Evolutionary conservation across 1,140 invertebrate genomes (phyloP), one percentile per base, ranked within the genome.

Genomic region (Eumeta japonica): DNA sequence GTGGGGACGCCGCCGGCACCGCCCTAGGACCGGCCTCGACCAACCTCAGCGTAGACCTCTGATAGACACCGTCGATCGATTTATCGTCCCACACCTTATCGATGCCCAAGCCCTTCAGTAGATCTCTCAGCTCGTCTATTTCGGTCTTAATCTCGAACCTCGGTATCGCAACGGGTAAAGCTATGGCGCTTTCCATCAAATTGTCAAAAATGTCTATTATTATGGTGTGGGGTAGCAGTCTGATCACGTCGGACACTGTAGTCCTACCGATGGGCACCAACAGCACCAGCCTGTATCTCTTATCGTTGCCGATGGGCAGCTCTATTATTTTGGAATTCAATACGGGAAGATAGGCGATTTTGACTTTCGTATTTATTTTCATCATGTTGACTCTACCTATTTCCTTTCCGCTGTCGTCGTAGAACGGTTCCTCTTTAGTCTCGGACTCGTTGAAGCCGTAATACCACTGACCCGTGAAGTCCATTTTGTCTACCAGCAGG

Each of bases 341-440:
- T 10, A 24, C 18, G 0, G 37, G 41, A 4, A 38, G 16, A 10
- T 48, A 15, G 0, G 35, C 36, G 12, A 48, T 24, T 15, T 39
- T 42, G 2, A 47, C 37, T 2, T 24, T 30, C 34, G 28, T 47
- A 31, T 31, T 37, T 12, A 35, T 28, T 12, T 20, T 39, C 41
- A 47, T 47, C 37, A 43, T 34, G 3, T 43, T 31, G 5, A 47
- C 35, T 1, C 10, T 27, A 3, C 41, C 46, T 1, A 45, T 34
- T 11, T 39, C 10, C 10, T 24, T 18, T 3, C 36, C 42, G 2
- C 9, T n/a, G 2, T 45, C 36, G 14, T 45, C 18, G 30, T 36
- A 45, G 16, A 48, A 48, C 17, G 46, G 39, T 19, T 28, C 29
- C 3, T 28, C n/a, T 3, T 36, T 9, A 14, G 24, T 24, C 10